These are phyloP conservation scores for Tetramorium parvispinum DNA, from an alignment of 1,140 invertebrate species.

Conservation along the genomic window DNA sequence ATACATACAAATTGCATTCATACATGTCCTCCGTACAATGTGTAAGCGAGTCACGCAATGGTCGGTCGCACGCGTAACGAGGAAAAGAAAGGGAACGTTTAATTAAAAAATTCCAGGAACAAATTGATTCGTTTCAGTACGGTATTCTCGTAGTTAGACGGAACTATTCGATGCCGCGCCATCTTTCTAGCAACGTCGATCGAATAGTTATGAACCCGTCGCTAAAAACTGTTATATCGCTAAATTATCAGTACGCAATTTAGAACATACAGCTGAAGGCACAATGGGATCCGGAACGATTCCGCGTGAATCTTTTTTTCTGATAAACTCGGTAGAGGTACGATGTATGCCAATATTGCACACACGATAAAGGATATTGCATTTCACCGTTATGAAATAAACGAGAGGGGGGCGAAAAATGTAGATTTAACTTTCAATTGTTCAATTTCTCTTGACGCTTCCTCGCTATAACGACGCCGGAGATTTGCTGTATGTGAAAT, in stretches of 20 bases:
- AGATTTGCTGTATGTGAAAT: not conserved
- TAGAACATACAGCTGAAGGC: not conserved
- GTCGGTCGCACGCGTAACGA: constrained; percentile 26
- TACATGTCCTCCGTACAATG: not conserved
- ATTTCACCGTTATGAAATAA: constrained; percentile 3
- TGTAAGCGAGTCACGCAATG: constrained; percentile 45
- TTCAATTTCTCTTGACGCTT: constrained; percentile 10
- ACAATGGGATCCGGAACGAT: not conserved
- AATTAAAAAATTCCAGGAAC: constrained; percentile 58
- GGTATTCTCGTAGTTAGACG: constrained; percentile 7
- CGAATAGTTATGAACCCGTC: constrained; percentile 27
- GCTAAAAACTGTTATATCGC: constrained; percentile 17
- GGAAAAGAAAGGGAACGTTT: constrained; percentile 48
- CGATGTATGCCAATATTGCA: constrained; percentile 13
- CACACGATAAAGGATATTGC: not conserved
- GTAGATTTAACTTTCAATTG: not conserved
- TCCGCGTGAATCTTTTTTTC: not conserved
- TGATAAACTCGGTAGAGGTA: not conserved
- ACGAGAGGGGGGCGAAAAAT: not conserved
- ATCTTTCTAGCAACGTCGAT: constrained; percentile 29
- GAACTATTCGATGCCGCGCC: constrained; percentile 22
- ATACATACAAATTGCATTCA: not conserved
- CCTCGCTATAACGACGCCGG: not conserved
- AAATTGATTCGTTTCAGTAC: constrained; percentile 43
- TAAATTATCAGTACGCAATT: constrained; percentile 33